Evolutionary conservation across 2,113 vertebrate genomes (phyloP).

Genomic region (Cepphus grylle): DNA sequence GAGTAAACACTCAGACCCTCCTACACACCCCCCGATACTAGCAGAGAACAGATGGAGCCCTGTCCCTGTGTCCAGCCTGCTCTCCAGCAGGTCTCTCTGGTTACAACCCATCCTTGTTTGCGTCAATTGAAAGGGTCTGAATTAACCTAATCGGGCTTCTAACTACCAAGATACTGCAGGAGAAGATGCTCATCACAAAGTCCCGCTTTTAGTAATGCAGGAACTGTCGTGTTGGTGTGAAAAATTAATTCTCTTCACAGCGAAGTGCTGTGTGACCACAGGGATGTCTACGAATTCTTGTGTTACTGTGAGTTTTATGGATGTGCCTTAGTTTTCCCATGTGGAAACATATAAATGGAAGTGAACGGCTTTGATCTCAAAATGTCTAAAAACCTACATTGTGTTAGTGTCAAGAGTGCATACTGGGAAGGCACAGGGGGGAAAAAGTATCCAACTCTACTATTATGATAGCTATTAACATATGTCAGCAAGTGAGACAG

Average conservation of each 20-base stretch:
- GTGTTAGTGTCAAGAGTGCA: not conserved
- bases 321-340: not conserved
- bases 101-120: not conserved
- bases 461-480: not conserved
- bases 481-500: not conserved
- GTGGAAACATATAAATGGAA: not conserved
- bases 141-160: not conserved
- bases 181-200: not conserved
- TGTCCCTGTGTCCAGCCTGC: not conserved
- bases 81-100: not conserved
- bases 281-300: not conserved
- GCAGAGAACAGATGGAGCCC: not conserved
- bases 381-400: not conserved
- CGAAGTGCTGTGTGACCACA: not conserved
- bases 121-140: not conserved
- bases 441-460: not conserved
- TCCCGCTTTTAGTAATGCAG: not conserved
- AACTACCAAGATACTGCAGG: not conserved
- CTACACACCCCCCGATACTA: not conserved
- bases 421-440: not conserved
- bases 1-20: not conserved
- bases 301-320: not conserved
- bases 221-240: not conserved
- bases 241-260: not conserved
- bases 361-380: not conserved